Conservation (phyloP, 2,888 invertebrate genomes). For the Hedya salicella region DNA sequence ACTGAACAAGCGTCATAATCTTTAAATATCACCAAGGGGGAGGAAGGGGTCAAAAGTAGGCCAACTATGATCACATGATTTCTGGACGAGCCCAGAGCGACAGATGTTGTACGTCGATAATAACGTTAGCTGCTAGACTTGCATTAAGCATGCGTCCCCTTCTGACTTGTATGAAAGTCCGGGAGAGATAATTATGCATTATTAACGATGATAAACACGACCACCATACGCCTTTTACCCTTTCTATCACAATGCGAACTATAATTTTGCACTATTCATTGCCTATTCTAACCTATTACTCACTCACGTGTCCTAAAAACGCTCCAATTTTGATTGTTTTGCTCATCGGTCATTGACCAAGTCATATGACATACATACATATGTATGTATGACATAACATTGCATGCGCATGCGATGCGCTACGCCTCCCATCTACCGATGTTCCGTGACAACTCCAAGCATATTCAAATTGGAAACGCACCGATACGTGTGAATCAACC, state of each 20-base stretch:
- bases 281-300: not conserved
- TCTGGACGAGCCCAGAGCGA: no score
- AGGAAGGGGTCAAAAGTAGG: no score
- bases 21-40: no score
- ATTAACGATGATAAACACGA: no score
- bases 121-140: no score
- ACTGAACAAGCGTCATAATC: no score
- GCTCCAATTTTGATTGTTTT: constrained; percentile 36
- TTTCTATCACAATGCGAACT: not conserved
- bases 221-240: no score
- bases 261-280: not conserved
- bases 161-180: no score
- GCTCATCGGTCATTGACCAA: constrained; percentile 42
- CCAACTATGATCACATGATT: no score
- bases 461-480: constrained; percentile 2
- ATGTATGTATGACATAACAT: constrained; percentile 34
- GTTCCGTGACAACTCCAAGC: not conserved
- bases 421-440: constrained; percentile 15
- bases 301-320: constrained; percentile 11
- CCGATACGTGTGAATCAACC: constrained; percentile 4
- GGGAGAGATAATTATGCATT: no score
- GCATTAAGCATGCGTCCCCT: no score
- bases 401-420: constrained; percentile 28
- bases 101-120: no score
- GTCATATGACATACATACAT: constrained; percentile 39